Conservation (phyloP, 2,888 invertebrate species). For the Acrobasis consociella region DNA sequence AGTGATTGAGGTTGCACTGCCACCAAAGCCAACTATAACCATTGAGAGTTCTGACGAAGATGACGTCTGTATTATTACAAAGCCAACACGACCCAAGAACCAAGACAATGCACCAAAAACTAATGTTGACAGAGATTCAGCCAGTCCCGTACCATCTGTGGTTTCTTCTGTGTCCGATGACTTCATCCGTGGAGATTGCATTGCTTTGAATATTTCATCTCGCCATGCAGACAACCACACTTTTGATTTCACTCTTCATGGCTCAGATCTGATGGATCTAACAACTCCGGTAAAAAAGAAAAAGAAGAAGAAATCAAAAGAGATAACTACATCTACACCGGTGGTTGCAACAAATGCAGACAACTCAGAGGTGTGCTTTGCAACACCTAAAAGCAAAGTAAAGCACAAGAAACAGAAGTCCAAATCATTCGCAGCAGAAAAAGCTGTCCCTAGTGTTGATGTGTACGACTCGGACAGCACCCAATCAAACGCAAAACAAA, state of each 20-base stretch:
- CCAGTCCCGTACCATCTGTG: constrained; percentile 75
- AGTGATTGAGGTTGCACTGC: constrained; percentile 72
- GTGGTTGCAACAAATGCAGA: constrained; percentile 35
- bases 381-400: constrained; percentile 75
- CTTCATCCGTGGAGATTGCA: constrained; percentile 75
- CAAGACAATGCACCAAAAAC: constrained; percentile 36
- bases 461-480: constrained; percentile 84
- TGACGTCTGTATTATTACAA: constrained; percentile 49
- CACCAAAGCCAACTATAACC: constrained; percentile 74
- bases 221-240: constrained; percentile 59
- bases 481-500: constrained; percentile 55
- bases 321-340: constrained; percentile 58
- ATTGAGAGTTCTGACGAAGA: constrained; percentile 79
- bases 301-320: constrained; percentile 69
- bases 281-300: constrained; percentile 65
- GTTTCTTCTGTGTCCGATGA: constrained; percentile 79
- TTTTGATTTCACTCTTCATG: constrained; percentile 78
- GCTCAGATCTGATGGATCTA: constrained; percentile 66
- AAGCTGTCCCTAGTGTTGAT: constrained; percentile 70
- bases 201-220: constrained; percentile 76
- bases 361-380: constrained; percentile 61
- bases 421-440: constrained; percentile 63
- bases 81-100: constrained; percentile 39
- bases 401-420: constrained; percentile 69
- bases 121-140: constrained; percentile 52